A percentile compares a stretch with the other conserved stretches of the same genome.
phyloP scores from a whole-genome alignment of 2,888 invertebrate species.

The Linhomoeus sp. region DNA sequence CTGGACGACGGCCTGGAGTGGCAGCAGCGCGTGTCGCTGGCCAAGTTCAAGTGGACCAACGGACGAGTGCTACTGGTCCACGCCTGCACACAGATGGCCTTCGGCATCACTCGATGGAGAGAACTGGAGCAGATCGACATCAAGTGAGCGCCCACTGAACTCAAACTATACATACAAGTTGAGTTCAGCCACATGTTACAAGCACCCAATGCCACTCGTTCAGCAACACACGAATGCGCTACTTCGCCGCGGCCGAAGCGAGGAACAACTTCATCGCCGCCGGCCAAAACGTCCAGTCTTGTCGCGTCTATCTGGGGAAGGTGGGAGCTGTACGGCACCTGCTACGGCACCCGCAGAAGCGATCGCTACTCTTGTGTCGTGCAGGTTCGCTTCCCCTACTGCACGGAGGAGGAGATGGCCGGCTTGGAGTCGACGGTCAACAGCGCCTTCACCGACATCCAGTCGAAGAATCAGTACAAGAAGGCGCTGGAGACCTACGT shows the following conservation, averaged over 20 bases:
- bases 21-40: slow-evolving; percentile 33
- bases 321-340: too few species aligned
- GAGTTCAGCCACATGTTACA: background rate
- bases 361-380: too few species aligned
- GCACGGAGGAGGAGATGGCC: slow-evolving; percentile 32
- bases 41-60: slow-evolving; percentile 36
- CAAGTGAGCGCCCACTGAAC: slow-evolving; percentile 16
- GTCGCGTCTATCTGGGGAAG: slow-evolving; percentile 33
- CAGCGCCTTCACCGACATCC: slow-evolving; percentile 36
- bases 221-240: slow-evolving; percentile 31
- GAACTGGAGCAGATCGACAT: slow-evolving; percentile 27
- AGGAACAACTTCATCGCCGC: slow-evolving; percentile 38
- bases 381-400: slow-evolving; percentile 36
- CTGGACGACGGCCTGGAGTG: slow-evolving; percentile 33
- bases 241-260: slow-evolving; percentile 34
- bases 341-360: too few species aligned
- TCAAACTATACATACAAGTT: too few species aligned
- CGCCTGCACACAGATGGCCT: slow-evolving; percentile 34
- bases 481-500: slow-evolving; percentile 32
- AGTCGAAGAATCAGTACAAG: slow-evolving; percentile 28
- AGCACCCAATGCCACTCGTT: background rate
- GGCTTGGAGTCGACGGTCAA: slow-evolving; percentile 32
- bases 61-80: slow-evolving; percentile 33
- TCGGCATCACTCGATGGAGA: slow-evolving; percentile 34
- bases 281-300: slow-evolving; percentile 35